Percentiles rank a stretch among this genome's conserved stretches.
Conservation (phyloP, 2,888 invertebrate genomes). For the Sphaerophoria rueppellii region DNA sequence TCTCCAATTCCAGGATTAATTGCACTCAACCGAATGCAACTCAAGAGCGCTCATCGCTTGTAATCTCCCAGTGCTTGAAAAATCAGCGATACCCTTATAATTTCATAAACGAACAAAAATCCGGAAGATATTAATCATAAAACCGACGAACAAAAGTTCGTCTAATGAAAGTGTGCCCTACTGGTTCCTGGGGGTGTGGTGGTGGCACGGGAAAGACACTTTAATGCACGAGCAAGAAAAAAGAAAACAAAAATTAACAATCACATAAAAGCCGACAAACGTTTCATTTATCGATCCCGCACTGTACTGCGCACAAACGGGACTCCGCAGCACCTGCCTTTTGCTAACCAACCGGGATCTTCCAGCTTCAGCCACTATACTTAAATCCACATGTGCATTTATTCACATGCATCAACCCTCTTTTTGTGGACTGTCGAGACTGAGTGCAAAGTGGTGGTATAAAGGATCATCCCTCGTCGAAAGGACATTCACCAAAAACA, state of each 20-base stretch:
- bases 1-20: constrained; percentile 26
- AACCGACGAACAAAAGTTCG: constrained; percentile 5
- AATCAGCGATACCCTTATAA: constrained; percentile 18
- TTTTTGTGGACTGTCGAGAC: neutral
- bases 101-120: constrained; percentile 4
- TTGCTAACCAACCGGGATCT: constrained; percentile 32
- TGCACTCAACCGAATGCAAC: constrained; percentile 23
- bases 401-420: constrained; percentile 60
- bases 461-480: constrained; percentile 44
- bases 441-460: constrained; percentile 22
- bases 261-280: neutral
- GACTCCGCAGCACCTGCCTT: constrained; percentile 43
- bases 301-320: neutral
- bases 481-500: neutral
- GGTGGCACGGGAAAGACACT: neutral
- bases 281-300: constrained; percentile 36
- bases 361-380: neutral
- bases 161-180: constrained; percentile 16
- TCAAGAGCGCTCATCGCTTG: constrained; percentile 8
- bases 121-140: constrained; percentile 21
- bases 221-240: constrained; percentile 11
- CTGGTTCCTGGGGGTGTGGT: neutral
- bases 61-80: constrained; percentile 10
- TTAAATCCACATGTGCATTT: constrained; percentile 61
- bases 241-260: no score